Percentiles rank a stretch among this genome's conserved stretches.
These are phyloP conservation scores for Iselma pallidipennis DNA, from an alignment of 2,888 invertebrate species.

Conservation along the genomic window DNA sequence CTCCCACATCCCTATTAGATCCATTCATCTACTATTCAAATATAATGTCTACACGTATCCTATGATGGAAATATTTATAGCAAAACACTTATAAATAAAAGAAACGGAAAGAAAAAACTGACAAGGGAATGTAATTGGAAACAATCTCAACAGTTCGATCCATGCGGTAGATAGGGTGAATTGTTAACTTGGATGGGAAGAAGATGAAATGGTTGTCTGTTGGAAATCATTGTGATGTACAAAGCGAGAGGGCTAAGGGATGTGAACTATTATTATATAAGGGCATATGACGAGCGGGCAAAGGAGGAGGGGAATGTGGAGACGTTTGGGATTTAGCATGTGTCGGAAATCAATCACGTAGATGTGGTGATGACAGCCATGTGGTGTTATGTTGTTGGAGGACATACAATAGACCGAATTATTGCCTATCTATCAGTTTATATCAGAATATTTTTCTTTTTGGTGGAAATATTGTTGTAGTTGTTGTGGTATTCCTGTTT, in stretches of 20 bases:
- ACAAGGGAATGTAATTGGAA: slow-evolving; percentile 5
- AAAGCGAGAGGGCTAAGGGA: slow-evolving; percentile 6
- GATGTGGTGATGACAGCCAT: slow-evolving; percentile 44
- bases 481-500: no score
- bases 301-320: slow-evolving; percentile 24
- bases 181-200: background rate
- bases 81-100: background rate
- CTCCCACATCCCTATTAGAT: slow-evolving; percentile 4
- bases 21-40: background rate
- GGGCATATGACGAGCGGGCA: no score
- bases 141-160: background rate
- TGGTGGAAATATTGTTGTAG: background rate
- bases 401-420: slow-evolving; percentile 38
- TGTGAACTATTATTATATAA: slow-evolving; percentile 9
- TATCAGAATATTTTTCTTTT: background rate
- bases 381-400: slow-evolving; percentile 29
- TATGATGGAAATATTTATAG: background rate
- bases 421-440: slow-evolving; percentile 30
- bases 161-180: slow-evolving; percentile 1
- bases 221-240: slow-evolving; percentile 8
- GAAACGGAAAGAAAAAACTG: background rate
- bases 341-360: slow-evolving; percentile 45
- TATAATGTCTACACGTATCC: background rate
- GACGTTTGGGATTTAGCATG: slow-evolving; percentile 39
- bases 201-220: slow-evolving; percentile 2